Base-by-base conservation (phyloP, 1,140 invertebrate species). In the Drosophila varians region DNA sequence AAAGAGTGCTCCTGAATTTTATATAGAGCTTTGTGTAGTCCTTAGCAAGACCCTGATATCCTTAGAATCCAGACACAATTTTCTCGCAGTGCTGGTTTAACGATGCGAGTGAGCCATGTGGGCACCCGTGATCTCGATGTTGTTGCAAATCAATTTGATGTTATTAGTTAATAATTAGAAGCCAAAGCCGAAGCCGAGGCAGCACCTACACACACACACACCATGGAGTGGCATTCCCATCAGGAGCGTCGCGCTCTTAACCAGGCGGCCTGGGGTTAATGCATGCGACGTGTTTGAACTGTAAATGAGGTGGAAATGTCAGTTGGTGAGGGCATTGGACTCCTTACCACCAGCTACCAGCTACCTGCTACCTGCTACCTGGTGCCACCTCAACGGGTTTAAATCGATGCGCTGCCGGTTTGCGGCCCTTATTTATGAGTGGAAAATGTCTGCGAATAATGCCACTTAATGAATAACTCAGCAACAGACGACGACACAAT, bases 71-170 rank as follows among this genome's bases (percentile, higher is more conserved):
- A n/a, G n/a, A 8, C 14, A 8, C 7, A 7, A 14, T 8, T 40
- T 42, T 42, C 16, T 62, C 19, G 1, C 42, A 26, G 42, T 64
- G 60, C 23, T 21, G 2, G 47, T 16, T 18, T 9, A 68, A 2
- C 40, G 38, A 66, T 21, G 47, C 66, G 46, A 49, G 40, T 51
- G 38, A 53, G 42, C 42, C 55, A 40, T 60, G 55, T 57, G 55
- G 66, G 47, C 28, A 31, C 31, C 49, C 31, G 26, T 61, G 56
- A 61, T 72, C 68, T 52, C 49, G 43, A 65, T 86, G 82, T 82
- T 82, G 80, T 87, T 87, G 82, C 82, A 87, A 87, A 87, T 87
- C 82, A 87, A 87, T 87, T 87, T 87, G 69, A 87, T 87, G 77
- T 87, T 87, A 87, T 87, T 87, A 87, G 82, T 87, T 87, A 87